Percentiles rank a stretch among this genome's conserved stretches.
Conservation (phyloP, 2,113 vertebrate species). For the Oreotragus oreotragus region DNA sequence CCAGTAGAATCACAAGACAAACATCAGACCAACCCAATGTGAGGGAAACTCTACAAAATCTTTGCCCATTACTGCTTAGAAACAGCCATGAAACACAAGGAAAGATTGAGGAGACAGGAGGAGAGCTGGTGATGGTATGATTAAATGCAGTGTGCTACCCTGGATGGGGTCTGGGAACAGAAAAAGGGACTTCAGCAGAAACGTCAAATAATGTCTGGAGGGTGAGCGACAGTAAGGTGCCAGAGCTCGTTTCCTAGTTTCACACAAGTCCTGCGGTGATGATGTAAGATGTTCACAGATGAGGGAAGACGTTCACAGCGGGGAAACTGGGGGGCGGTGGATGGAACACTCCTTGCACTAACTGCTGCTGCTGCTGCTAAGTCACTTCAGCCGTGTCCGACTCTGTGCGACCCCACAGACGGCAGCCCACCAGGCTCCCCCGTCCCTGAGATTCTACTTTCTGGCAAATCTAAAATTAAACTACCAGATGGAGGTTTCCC, state of each 20-base stretch:
- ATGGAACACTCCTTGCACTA: neutral
- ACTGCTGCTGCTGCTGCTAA: neutral
- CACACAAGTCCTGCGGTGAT: neutral
- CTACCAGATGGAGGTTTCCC: neutral
- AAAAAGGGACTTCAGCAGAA: neutral
- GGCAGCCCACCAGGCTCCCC: too few species aligned
- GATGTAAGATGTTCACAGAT: neutral
- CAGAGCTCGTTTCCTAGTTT: neutral
- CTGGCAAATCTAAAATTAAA: neutral
- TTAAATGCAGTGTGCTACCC: accelerated
- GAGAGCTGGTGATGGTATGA: neutral
- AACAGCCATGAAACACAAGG: neutral
- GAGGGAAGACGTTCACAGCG: neutral
- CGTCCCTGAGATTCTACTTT: neutral
- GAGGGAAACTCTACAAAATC: neutral
- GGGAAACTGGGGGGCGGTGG: too few species aligned
- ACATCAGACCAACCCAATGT: neutral
- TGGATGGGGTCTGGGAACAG: neutral
- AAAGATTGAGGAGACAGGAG: neutral
- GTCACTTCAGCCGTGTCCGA: too few species aligned
- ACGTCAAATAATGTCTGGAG: neutral
- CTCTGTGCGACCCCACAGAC: too few species aligned
- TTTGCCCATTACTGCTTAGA: neutral
- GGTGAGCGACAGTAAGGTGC: neutral
- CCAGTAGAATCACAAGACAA: neutral